A percentile compares a stretch with the other conserved stretches of the same genome.
phyloP scores from a whole-genome alignment of 2,113 vertebrate genomes.

The Ophthalmolycus amberensis region DNA sequence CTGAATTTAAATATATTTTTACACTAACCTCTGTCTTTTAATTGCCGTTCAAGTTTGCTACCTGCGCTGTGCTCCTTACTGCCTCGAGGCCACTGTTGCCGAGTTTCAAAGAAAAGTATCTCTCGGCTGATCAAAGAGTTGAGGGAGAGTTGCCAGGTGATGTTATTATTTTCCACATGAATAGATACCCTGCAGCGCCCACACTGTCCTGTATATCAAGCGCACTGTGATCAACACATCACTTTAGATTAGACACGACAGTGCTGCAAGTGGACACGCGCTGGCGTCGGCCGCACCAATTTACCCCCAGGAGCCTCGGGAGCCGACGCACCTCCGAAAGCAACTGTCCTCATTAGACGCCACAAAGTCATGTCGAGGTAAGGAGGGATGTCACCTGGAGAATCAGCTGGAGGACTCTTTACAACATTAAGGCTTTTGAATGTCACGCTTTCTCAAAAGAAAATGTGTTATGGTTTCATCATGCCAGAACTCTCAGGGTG shows the following conservation, averaged over 20 bases:
- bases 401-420: neutral
- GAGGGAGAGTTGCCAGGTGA: conserved; percentile 7
- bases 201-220: conserved; percentile 11
- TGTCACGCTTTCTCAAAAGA: neutral
- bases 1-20: neutral
- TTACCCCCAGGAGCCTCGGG: neutral
- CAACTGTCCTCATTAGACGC: conserved; percentile 46
- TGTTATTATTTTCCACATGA: conserved; percentile 14
- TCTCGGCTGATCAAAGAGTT: conserved; percentile 35
- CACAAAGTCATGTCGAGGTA: neutral
- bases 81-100: neutral
- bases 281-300: conserved; percentile 18
- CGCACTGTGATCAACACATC: conserved; percentile 23
- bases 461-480: neutral
- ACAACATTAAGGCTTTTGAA: neutral
- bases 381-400: neutral
- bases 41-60: neutral
- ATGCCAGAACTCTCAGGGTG: neutral
- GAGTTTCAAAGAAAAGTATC: neutral
- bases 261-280: neutral
- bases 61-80: neutral
- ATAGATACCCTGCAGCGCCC: neutral
- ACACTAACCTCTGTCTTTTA: conserved; percentile 1
- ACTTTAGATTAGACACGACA: conserved; percentile 15
- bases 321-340: conserved; percentile 13